These are phyloP conservation scores for Octopus bimaculoides DNA, from an alignment of 1,140 invertebrate species.

Conservation along the genomic window DNA sequence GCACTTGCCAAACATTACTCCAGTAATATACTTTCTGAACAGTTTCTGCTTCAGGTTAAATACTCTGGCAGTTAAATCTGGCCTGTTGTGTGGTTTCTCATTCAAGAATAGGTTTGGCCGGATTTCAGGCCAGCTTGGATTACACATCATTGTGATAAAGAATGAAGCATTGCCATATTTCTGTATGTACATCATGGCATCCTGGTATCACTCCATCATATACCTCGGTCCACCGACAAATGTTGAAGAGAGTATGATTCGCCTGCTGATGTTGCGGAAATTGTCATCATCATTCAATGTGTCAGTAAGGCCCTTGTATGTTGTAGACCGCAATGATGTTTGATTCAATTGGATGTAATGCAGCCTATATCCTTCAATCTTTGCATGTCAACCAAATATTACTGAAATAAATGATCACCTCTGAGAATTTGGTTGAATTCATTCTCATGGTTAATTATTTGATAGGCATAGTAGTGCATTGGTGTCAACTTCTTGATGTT, in stretches of 20 bases:
- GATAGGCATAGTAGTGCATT: background rate
- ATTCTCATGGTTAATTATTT: background rate
- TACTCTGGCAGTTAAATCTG: constrained; percentile 4
- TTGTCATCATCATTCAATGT: constrained; percentile 7
- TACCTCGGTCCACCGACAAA: constrained; percentile 6
- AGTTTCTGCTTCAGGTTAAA: constrained; percentile 3
- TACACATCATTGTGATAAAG: background rate
- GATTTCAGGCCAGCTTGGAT: background rate
- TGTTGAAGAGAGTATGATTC: constrained; percentile 1
- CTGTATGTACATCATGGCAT: constrained; percentile 1
- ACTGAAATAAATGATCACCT: background rate
- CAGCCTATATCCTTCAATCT: background rate
- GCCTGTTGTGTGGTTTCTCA: background rate
- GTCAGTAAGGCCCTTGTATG: background rate
- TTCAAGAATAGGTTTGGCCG: background rate
- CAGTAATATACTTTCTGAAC: background rate
- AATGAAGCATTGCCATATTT: constrained; percentile 2
- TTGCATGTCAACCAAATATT: background rate
- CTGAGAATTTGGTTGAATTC: background rate
- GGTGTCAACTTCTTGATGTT: background rate
- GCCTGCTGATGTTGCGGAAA: background rate
- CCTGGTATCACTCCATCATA: background rate
- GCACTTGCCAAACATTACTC: background rate
- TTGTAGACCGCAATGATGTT: background rate
- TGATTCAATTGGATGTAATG: background rate